These are phyloP conservation scores for Zaprionus tsacasi DNA, from an alignment of 1,140 invertebrate genomes.

Conservation along the genomic window DNA sequence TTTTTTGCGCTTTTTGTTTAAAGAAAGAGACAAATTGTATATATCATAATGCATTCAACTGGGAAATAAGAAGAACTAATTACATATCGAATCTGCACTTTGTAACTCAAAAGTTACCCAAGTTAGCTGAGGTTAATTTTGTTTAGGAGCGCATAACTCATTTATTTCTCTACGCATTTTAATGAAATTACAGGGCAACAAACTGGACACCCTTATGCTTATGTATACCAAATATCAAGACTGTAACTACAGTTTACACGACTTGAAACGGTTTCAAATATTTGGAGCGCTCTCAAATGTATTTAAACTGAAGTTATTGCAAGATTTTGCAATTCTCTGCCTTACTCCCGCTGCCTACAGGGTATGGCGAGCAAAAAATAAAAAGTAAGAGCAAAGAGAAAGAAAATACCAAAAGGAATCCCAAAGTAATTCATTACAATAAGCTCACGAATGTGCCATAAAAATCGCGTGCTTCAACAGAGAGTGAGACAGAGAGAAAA, in stretches of 20 bases:
- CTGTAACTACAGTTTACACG: neutral
- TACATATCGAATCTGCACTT: neutral
- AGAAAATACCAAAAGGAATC: constrained; percentile 31
- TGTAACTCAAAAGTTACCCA: neutral
- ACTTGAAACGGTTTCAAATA: neutral
- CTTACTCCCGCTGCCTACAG: neutral
- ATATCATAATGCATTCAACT: neutral
- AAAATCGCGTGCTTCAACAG: constrained; percentile 63
- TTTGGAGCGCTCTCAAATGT: neutral
- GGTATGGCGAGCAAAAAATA: neutral
- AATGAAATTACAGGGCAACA: neutral
- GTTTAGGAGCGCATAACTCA: neutral
- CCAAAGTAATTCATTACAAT: constrained; percentile 83
- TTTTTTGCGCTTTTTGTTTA: neutral
- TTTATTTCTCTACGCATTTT: neutral
- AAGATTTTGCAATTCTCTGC: neutral
- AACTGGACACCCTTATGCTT: neutral
- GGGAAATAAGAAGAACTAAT: neutral
- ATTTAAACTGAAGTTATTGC: neutral
- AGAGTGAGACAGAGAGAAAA: neutral
- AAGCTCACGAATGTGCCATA: constrained; percentile 84
- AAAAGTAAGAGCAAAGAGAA: neutral
- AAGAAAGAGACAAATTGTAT: neutral
- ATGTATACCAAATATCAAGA: neutral
- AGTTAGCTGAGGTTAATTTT: neutral